phyloP scores from a whole-genome alignment of 2,113 vertebrate genomes.

The Trogon surrucura region DNA sequence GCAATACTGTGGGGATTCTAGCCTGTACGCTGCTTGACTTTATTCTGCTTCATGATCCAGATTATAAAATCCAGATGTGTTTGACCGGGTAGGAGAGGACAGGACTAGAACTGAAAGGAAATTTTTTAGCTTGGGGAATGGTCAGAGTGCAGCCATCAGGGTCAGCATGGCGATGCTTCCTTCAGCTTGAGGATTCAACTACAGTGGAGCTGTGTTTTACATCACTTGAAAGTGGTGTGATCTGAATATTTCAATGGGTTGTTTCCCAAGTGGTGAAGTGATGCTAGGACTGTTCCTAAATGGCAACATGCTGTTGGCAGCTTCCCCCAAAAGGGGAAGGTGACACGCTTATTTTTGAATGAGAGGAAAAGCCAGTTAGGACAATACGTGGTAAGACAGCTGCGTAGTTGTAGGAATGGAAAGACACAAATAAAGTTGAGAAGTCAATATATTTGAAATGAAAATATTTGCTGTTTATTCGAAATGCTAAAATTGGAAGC shows the following conservation, averaged over 20 bases:
- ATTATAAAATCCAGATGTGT: neutral
- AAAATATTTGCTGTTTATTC: neutral
- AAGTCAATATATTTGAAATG: neutral
- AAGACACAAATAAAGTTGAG: neutral
- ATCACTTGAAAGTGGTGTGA: neutral
- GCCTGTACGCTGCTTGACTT: neutral
- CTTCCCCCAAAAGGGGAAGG: neutral
- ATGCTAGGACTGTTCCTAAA: neutral
- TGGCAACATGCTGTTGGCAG: neutral
- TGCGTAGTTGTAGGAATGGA: neutral
- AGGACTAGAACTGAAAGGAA: neutral
- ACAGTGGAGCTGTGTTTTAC: neutral
- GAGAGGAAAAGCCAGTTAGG: neutral
- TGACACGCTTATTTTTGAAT: neutral
- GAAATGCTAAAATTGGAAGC: neutral
- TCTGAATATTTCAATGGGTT: neutral
- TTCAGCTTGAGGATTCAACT: neutral
- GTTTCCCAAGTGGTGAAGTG: neutral
- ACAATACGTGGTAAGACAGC: neutral
- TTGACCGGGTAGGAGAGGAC: neutral
- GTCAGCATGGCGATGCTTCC: neutral
- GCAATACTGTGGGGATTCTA: neutral
- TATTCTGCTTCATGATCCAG: neutral
- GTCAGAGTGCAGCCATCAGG: fast-evolving
- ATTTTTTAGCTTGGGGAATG: fast-evolving